Evolutionary conservation across 2,888 invertebrate species (phyloP).

Genomic region (Tetragnatha montana): DNA sequence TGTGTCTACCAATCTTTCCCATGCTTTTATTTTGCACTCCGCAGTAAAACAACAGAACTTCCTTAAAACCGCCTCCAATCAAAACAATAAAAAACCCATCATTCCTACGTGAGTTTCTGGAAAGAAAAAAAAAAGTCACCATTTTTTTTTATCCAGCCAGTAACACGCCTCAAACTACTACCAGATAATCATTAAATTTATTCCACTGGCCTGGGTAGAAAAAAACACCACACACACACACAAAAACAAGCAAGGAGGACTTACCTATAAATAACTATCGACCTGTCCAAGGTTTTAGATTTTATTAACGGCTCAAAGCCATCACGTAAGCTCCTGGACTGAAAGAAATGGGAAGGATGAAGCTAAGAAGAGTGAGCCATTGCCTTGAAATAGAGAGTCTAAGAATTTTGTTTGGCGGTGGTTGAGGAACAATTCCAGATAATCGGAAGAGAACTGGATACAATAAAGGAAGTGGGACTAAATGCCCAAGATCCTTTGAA

Average conservation of each 20-base stretch:
- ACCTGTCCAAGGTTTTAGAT: conserved; percentile 51
- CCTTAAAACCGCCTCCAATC: background rate
- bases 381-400: background rate
- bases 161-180: conserved; percentile 26
- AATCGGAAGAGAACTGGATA: conserved; percentile 22
- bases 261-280: conserved; percentile 63
- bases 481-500: conserved; percentile 20
- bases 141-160: conserved; percentile 3
- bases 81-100: conserved; percentile 11
- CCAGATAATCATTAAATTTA: conserved; percentile 54
- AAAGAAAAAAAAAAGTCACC: background rate
- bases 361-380: background rate
- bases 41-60: conserved; percentile 4
- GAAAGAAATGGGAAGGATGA: background rate
- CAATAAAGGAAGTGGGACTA: conserved; percentile 42
- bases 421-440: conserved; percentile 27
- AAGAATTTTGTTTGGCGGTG: conserved; percentile 20
- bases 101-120: conserved; percentile 28
- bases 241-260: conserved; percentile 28
- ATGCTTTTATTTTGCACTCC: conserved; percentile 17
- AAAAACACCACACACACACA: conserved; percentile 8
- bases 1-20: background rate
- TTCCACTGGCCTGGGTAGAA: conserved; percentile 11
- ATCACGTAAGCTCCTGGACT: conserved; percentile 27
- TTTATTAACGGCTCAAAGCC: conserved; percentile 48